Evolutionary conservation across 2,797 vertebrate genomes (phyloP).

Genomic region (Periparus ater): DNA sequence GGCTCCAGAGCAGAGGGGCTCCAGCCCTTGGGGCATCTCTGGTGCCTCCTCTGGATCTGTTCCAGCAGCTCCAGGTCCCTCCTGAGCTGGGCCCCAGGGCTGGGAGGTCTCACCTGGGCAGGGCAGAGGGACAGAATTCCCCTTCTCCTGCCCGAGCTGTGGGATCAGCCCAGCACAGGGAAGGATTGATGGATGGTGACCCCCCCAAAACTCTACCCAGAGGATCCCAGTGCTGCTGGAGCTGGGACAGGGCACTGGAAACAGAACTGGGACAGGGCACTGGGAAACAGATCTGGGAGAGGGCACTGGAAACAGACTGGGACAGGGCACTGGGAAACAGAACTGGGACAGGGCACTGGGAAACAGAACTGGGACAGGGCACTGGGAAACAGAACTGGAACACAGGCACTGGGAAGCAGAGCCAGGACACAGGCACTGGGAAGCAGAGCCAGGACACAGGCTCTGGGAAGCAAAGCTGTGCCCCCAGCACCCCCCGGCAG

Average conservation of each 20-base stretch:
- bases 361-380: too few species aligned
- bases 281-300: too few species aligned
- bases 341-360: too few species aligned
- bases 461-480: rapidly evolving
- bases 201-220: rapidly evolving
- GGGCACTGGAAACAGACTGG: too few species aligned
- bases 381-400: too few species aligned
- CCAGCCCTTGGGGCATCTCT: rapidly evolving
- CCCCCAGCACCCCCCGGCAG: neutral
- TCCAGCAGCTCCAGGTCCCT: neutral
- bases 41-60: rapidly evolving
- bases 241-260: rapidly evolving
- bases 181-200: neutral
- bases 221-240: neutral
- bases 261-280: neutral
- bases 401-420: too few species aligned
- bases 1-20: neutral
- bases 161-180: neutral
- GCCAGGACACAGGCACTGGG: too few species aligned
- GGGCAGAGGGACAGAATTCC: neutral
- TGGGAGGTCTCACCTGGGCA: neutral
- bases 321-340: too few species aligned
- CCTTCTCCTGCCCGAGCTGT: rapidly evolving
- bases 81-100: neutral
- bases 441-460: rapidly evolving